A percentile compares a stretch with the other conserved stretches of the same genome.
phyloP scores from a whole-genome alignment of 2,797 vertebrate genomes.

The Heliangelus exortis region DNA sequence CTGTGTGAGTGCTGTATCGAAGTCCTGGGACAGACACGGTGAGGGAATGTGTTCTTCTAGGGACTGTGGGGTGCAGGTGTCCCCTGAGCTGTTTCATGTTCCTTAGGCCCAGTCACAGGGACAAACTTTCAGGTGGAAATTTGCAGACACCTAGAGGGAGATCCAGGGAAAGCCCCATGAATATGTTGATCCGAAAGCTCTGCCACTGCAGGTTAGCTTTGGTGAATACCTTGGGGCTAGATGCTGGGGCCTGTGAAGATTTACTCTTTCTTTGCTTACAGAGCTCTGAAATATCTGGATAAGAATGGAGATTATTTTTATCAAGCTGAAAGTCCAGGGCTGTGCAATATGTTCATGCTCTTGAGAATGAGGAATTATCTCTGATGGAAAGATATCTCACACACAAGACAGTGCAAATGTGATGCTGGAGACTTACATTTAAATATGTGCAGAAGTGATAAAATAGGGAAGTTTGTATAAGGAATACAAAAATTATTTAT shows the following conservation, averaged over 20 bases:
- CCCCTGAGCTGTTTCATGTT: fast-evolving
- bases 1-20: fast-evolving
- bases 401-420: background rate
- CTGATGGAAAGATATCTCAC: background rate
- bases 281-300: background rate
- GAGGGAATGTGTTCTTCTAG: fast-evolving
- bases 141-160: background rate
- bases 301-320: conserved; percentile 5
- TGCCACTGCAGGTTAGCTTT: background rate
- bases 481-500: background rate
- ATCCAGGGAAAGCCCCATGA: background rate
- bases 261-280: conserved; percentile 1
- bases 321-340: background rate
- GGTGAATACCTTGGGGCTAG: background rate
- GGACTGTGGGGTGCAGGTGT: background rate
- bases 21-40: background rate
- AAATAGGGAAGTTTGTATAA: background rate
- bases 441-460: background rate
- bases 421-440: background rate
- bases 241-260: background rate
- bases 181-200: background rate
- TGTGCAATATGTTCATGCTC: background rate
- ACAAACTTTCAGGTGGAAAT: background rate
- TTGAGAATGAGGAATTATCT: background rate
- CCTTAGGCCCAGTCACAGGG: background rate